Percentiles rank a stretch among this genome's conserved stretches.
These are phyloP conservation scores for Mythimna impura DNA, from an alignment of 2,888 invertebrate genomes.

Conservation along the genomic window DNA sequence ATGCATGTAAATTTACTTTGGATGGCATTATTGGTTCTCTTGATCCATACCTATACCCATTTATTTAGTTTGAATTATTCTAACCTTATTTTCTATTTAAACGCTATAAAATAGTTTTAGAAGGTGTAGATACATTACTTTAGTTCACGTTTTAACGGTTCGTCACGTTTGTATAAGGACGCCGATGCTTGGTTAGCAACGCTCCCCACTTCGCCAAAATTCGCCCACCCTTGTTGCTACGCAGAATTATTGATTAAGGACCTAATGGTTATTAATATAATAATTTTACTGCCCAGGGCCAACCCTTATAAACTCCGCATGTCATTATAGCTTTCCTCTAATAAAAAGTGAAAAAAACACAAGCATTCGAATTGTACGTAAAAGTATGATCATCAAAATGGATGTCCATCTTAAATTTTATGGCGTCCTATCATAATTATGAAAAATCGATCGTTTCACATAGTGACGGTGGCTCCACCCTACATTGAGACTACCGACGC, in stretches of 20 bases:
- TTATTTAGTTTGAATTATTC: not conserved
- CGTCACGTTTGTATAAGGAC: not conserved
- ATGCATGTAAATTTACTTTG: too few relatives aligned
- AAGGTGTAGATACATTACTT: not conserved
- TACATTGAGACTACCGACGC: constrained; percentile 1
- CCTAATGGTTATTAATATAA: not conserved
- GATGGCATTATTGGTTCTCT: too few relatives aligned
- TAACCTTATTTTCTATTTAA: too few relatives aligned
- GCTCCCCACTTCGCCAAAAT: not conserved
- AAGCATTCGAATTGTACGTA: not conserved
- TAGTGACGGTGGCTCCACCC: not conserved
- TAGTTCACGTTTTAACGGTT: not conserved
- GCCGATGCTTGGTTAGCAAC: not conserved
- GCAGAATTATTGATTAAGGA: not conserved
- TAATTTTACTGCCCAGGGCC: not conserved
- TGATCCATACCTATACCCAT: not conserved
- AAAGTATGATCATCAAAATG: constrained; percentile 4
- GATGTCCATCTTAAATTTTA: not conserved
- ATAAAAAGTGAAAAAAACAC: not conserved
- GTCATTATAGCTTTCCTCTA: too few relatives aligned
- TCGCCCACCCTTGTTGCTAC: not conserved
- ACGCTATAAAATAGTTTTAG: not conserved
- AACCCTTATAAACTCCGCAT: not conserved
- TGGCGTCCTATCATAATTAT: not conserved
- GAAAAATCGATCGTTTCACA: not conserved